Base-by-base conservation (phyloP, 2,888 invertebrate genomes). In the Euzophera pinguis region DNA sequence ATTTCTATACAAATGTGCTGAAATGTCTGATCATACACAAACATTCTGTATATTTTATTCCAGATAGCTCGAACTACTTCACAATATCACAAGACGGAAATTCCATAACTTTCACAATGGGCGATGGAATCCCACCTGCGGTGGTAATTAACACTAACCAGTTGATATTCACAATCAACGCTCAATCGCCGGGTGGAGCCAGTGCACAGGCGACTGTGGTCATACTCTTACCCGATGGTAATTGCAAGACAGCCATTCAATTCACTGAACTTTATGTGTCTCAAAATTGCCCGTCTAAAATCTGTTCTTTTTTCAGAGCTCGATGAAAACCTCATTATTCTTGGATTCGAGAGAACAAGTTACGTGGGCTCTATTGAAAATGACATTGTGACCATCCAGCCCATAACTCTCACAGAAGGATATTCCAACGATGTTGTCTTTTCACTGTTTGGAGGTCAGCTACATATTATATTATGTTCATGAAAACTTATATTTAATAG, bases 311-410 rank as follows among this genome's bases (percentile, higher is more conserved):
- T 22, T 22, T 16, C 39, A 39, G 39, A 39, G 7, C 3, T 39
- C 17, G 39, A 39, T 39, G 17, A 39, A 9, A 14, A 39, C 39
- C 1, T 8, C 7, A 10, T n/a, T 12, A 7, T 39, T 9, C 54
- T 67, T 32, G 61, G 54, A n/a, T 73, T 73, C 49, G 64, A 70
- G 42, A 53, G 61, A 52, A 35, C 45, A 16, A 64, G 54, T 47
- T 71, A 69, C 51, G 29, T 61, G 3, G 71, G 73, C 1, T 52
- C 63, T 1, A 47, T 47, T 12, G 27, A 27, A 47, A 47, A 47
- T 9, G 45, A 27, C 9, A 14, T 16, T 9, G n/a, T 14, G 0
- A 32, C 27, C 32, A 14, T 47, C 27, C 14, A 29, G 27, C 14
- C 45, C 8, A 47, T 47, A 9, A 47, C 45, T 10, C 32, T 47